These are phyloP conservation scores for Megaceryle alcyon DNA, from an alignment of 2,797 vertebrate genomes.

Conservation along the genomic window DNA sequence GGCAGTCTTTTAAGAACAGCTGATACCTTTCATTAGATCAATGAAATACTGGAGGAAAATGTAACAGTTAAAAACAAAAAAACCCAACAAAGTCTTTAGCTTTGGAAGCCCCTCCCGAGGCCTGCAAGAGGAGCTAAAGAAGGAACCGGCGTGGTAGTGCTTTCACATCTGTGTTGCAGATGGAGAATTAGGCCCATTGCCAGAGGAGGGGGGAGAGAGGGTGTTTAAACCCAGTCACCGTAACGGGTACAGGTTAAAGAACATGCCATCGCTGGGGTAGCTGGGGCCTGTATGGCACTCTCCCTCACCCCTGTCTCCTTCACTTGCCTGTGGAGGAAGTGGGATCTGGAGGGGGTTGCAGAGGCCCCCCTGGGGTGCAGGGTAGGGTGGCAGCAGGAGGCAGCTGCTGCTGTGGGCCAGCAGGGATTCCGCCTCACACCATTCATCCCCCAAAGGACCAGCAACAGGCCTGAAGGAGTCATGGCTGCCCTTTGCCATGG, in stretches of 20 bases:
- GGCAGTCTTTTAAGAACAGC: neutral
- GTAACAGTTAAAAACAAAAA: neutral
- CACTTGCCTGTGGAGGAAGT: neutral
- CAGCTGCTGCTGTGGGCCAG: neutral
- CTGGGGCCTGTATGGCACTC: neutral
- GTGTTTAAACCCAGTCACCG: neutral
- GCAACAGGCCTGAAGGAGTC: neutral
- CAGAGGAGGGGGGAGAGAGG: neutral
- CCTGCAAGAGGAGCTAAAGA: neutral
- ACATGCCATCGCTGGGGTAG: neutral
- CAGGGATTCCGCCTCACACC: neutral
- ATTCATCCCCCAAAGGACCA: neutral
- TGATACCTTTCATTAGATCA: neutral
- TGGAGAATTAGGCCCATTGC: neutral
- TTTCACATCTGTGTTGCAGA: accelerated
- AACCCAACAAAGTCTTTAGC: neutral
- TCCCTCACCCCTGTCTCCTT: neutral
- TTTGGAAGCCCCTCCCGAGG: neutral
- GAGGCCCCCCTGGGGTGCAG: neutral
- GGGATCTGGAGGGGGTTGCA: neutral
- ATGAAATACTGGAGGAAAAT: neutral
- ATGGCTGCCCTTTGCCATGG: neutral
- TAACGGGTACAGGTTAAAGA: constrained; percentile 57
- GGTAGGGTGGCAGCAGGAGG: neutral
- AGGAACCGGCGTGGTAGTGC: accelerated